Conservation (phyloP, 2,113 vertebrate species). For the Salvelinus alpinus region DNA sequence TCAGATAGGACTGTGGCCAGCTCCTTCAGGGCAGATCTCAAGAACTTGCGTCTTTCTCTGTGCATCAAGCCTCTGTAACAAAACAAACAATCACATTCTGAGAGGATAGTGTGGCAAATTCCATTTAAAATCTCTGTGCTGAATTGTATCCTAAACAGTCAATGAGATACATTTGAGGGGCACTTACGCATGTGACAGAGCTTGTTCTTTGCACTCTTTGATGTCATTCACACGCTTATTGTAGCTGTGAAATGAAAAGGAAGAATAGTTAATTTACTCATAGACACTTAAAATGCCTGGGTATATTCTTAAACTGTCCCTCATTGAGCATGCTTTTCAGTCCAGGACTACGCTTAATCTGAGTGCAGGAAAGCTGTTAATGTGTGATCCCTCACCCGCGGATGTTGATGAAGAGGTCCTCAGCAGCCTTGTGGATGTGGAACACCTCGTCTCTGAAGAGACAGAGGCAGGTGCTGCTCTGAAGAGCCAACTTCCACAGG, state of each 20-base stretch:
- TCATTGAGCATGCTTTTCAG: no score
- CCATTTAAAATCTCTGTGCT: not conserved
- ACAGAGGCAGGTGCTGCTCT: conserved; percentile 96
- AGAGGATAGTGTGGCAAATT: not conserved
- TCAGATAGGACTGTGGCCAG: conserved; percentile 95
- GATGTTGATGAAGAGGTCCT: conserved; percentile 98
- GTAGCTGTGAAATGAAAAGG: conserved; percentile 78
- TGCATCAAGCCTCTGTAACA: conserved; percentile 90
- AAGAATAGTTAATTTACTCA: not conserved
- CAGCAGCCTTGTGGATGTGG: conserved; percentile 97
- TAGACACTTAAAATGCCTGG: no score
- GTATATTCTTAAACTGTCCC: no score
- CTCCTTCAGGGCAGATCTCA: conserved; percentile 95
- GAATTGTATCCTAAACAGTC: no score
- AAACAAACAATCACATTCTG: not conserved
- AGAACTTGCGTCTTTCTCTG: conserved; percentile 95
- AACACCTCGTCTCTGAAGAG: conserved; percentile 97
- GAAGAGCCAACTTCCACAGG: conserved; percentile 96
- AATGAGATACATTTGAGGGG: conserved; percentile 6
- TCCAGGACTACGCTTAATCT: no score
- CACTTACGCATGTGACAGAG: conserved; percentile 95
- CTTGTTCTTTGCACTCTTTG: conserved; percentile 95
- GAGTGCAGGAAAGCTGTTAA: no score
- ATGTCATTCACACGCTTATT: conserved; percentile 99
- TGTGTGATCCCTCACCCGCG: conserved; percentile 78